Conservation (phyloP, 2,888 invertebrate species). For the Acheta domesticus region DNA sequence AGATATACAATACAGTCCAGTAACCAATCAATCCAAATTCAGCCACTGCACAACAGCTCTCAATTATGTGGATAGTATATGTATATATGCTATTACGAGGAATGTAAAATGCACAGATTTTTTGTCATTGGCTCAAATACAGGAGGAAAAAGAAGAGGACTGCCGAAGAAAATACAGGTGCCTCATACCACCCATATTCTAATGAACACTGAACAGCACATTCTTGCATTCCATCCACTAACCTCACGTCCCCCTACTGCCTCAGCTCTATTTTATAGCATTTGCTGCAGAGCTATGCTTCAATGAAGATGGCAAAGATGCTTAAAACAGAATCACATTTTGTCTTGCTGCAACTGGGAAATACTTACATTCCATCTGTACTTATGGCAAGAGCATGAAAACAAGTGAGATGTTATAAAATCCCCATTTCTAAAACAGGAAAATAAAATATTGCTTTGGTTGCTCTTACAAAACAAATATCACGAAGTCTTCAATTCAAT, state of each 20-base stretch:
- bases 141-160: slow-evolving; percentile 4
- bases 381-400: background rate
- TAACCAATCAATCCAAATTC: background rate
- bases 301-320: background rate
- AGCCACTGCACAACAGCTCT: background rate
- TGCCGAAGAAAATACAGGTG: background rate
- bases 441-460: background rate
- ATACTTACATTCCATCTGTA: background rate
- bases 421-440: background rate
- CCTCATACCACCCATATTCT: background rate
- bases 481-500: background rate
- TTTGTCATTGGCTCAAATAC: background rate
- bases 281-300: background rate
- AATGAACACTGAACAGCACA: slow-evolving; percentile 1
- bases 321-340: background rate
- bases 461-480: slow-evolving; percentile 4
- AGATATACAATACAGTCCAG: background rate
- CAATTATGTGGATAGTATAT: slow-evolving; percentile 2
- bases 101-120: background rate
- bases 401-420: background rate
- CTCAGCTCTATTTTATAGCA: background rate
- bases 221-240: background rate
- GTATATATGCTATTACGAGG: slow-evolving; percentile 7
- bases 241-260: background rate
- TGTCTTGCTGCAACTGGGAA: background rate